These are phyloP conservation scores for Rhabdomys dilectus DNA, from an alignment of 2,113 vertebrate species.

Conservation along the genomic window DNA sequence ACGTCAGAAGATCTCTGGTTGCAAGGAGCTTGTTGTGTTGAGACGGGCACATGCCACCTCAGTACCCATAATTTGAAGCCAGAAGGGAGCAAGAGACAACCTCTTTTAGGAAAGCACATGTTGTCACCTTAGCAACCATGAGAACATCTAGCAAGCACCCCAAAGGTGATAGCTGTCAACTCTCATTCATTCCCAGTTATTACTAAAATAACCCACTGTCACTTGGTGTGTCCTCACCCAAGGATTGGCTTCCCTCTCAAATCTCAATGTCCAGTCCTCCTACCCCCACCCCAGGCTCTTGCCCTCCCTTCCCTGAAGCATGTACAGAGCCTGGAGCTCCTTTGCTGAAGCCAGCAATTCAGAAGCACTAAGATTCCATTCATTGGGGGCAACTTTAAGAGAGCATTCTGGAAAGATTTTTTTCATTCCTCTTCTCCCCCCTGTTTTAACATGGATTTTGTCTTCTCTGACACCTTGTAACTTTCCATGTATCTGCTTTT, in stretches of 20 bases:
- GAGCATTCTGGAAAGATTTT: constrained; percentile 34
- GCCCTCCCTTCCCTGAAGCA: neutral
- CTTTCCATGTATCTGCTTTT: constrained; percentile 69
- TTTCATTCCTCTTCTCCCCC: constrained; percentile 19
- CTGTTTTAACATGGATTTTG: constrained; percentile 46
- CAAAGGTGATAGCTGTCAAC: neutral
- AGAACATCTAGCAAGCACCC: neutral
- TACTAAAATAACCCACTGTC: neutral
- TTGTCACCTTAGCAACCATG: neutral
- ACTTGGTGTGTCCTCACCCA: neutral
- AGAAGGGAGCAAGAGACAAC: neutral
- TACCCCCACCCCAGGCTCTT: neutral
- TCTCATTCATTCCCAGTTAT: neutral
- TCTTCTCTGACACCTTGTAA: constrained; percentile 61
- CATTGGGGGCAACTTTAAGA: neutral
- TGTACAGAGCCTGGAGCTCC: neutral
- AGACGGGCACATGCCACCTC: neutral
- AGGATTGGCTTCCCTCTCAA: neutral
- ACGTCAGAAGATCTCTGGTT: neutral
- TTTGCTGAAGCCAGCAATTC: neutral
- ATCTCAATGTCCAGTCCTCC: neutral
- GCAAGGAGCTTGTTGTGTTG: neutral
- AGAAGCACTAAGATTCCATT: neutral
- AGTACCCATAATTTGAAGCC: neutral
- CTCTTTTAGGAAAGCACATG: neutral